phyloP scores from a whole-genome alignment of 2,888 invertebrate genomes.

The Lymantria dispar region DNA sequence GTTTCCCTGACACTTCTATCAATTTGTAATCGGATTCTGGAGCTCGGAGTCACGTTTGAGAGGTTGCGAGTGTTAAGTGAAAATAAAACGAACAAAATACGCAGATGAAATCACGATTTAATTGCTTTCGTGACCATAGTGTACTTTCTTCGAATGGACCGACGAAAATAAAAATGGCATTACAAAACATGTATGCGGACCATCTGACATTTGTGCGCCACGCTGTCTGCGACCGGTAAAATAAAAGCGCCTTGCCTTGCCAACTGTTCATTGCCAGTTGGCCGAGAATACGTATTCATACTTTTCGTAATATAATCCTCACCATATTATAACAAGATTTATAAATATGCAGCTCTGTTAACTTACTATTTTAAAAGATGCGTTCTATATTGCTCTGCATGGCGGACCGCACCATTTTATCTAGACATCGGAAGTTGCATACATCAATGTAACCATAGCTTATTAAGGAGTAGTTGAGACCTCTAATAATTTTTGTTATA shows the following conservation, averaged over 20 bases:
- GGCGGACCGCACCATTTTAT: no score
- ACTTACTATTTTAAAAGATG: background rate
- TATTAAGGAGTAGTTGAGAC: no score
- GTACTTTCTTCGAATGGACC: constrained; percentile 48
- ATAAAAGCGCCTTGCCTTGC: constrained; percentile 44
- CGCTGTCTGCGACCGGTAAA: constrained; percentile 59
- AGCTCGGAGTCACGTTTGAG: constrained; percentile 46
- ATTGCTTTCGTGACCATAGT: constrained; percentile 54
- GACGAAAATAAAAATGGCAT: constrained; percentile 40
- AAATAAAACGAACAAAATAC: constrained; percentile 28
- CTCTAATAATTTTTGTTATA: no score
- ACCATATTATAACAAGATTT: background rate
- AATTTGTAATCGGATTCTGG: background rate
- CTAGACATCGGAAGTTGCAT: no score
- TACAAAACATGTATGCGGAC: constrained; percentile 37
- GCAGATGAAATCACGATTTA: constrained; percentile 50
- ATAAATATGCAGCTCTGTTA: background rate
- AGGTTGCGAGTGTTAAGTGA: constrained; percentile 32
- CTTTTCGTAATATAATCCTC: constrained; percentile 1
- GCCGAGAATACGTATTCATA: constrained; percentile 17
- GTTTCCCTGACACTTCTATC: background rate
- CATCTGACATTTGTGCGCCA: constrained; percentile 70
- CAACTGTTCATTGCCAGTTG: constrained; percentile 47
- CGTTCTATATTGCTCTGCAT: no score
- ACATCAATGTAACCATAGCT: no score